Conservation (phyloP, 2,113 vertebrate genomes). For the Sebastes fasciatus region DNA sequence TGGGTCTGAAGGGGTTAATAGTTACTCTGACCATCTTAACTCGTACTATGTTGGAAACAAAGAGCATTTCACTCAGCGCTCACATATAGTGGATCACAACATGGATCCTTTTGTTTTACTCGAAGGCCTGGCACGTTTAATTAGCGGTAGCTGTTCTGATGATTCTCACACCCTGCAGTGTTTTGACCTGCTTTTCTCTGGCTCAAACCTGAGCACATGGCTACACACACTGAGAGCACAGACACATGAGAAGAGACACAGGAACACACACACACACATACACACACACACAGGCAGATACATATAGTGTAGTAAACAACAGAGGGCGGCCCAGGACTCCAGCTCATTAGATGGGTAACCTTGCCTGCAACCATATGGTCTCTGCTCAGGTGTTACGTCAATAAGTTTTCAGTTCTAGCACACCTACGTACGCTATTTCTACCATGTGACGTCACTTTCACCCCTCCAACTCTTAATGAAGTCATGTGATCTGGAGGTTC, state of each 20-base stretch:
- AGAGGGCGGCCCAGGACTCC: constrained; percentile 23
- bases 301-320: constrained; percentile 43
- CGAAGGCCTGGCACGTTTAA: constrained; percentile 56
- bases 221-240: constrained; percentile 53
- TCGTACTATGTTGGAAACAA: constrained; percentile 26
- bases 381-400: constrained; percentile 42
- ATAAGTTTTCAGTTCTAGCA: background rate
- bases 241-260: constrained; percentile 45
- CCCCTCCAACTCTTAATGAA: constrained; percentile 28
- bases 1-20: background rate
- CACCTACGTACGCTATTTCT: constrained; percentile 24
- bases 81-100: constrained; percentile 31
- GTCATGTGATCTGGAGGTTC: constrained; percentile 43
- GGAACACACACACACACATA: background rate
- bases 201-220: constrained; percentile 61
- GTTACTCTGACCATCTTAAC: constrained; percentile 9
- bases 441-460: constrained; percentile 45
- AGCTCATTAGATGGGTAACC: constrained; percentile 61
- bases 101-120: constrained; percentile 48
- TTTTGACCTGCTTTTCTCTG: constrained; percentile 75
- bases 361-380: constrained; percentile 50
- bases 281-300: constrained; percentile 24
- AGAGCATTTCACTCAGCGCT: constrained; percentile 13
- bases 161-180: constrained; percentile 65
- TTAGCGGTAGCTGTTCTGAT: constrained; percentile 64